Evolutionary conservation across 1,140 invertebrate species (phyloP), one percentile per base, ranked within the genome.

Genomic region (Aphelenchoides avenae): DNA sequence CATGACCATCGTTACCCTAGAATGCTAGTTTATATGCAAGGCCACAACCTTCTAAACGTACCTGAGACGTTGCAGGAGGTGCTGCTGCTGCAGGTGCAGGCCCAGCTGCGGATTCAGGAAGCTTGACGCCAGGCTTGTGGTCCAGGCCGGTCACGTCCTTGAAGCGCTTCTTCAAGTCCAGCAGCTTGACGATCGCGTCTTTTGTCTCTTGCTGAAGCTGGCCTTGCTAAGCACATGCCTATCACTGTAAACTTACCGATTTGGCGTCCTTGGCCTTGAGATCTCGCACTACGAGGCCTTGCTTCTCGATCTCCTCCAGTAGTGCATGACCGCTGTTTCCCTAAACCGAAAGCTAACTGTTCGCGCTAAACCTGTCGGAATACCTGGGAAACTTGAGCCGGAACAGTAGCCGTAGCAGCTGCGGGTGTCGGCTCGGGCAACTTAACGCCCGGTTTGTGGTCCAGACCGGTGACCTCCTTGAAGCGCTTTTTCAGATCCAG

Each of bases 401-500:
- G 36, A n/a, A 15, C 15, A 4, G 18, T 29, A 26, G 59, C 4
- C n/a, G 59, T 9, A 29, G 22, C 5, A 54, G 41, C 11, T 2
- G 63, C 40, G 15, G 52, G n/a, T 13, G 42, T 3, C 3, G 57
- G n/a, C 15, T 41, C 9, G 15, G 60, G 29, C 2, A 36, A 51
- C 5, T 54, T 57, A 31, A 30, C 30, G 13, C 56, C 61, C 18
- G 64, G 64, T 29, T 66, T 66, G 37, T 59, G 56, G 5, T 68
- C 65, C n/a, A 15, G 13, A 15, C 65, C 65, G 31, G 58, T 62
- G 3, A 24, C 24, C 3, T 40, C 64, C 29, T 68, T 68, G 52
- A 52, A 68, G 27, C 63, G 24, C 36, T 66, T 67, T 47, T 68
- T 68, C 18, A 68, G 29, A 24, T 68, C 58, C 7, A 68, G 54